Conservation (phyloP, 2,888 invertebrate genomes). For the Drosophila anomalata region DNA sequence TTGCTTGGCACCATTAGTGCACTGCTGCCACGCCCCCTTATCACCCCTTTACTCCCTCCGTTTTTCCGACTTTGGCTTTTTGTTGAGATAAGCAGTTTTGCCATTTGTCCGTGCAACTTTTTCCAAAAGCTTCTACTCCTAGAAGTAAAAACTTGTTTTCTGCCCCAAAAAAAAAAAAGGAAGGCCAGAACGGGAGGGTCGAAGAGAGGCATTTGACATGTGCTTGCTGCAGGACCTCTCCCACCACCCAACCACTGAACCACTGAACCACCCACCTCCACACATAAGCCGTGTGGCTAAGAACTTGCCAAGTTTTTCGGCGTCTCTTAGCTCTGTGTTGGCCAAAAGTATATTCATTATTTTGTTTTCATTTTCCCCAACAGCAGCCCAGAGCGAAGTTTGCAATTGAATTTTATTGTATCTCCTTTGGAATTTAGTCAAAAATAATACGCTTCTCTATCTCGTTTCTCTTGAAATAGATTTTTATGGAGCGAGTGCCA, state of each 20-base stretch:
- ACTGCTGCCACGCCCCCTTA: slow-evolving; percentile 60
- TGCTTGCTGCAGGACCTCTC: slow-evolving; percentile 65
- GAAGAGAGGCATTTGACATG: slow-evolving; percentile 70
- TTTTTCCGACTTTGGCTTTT: slow-evolving; percentile 61
- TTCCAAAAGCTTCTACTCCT: slow-evolving; percentile 58
- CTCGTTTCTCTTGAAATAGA: slow-evolving; percentile 28
- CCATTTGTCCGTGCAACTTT: slow-evolving; percentile 49
- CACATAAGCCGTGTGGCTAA: slow-evolving; percentile 54
- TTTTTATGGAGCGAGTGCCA: slow-evolving; percentile 43
- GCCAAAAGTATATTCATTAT: slow-evolving; percentile 68
- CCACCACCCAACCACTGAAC: too few relatives aligned
- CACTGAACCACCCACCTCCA: not conserved
- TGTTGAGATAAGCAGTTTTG: slow-evolving; percentile 76
- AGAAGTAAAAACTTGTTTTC: slow-evolving; percentile 80
- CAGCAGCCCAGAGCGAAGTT: slow-evolving; percentile 58
- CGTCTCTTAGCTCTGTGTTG: slow-evolving; percentile 51
- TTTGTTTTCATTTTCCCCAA: slow-evolving; percentile 65
- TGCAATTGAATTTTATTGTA: slow-evolving; percentile 77
- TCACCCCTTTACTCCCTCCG: slow-evolving; percentile 3
- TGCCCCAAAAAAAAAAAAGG: not conserved
- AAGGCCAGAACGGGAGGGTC: not conserved
- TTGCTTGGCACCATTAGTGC: slow-evolving; percentile 80
- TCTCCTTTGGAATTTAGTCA: slow-evolving; percentile 61
- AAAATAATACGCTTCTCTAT: slow-evolving; percentile 45
- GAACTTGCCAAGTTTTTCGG: slow-evolving; percentile 67